Evolutionary conservation across 1,140 invertebrate genomes (phyloP).

Genomic region (Drosophila bipectinata): DNA sequence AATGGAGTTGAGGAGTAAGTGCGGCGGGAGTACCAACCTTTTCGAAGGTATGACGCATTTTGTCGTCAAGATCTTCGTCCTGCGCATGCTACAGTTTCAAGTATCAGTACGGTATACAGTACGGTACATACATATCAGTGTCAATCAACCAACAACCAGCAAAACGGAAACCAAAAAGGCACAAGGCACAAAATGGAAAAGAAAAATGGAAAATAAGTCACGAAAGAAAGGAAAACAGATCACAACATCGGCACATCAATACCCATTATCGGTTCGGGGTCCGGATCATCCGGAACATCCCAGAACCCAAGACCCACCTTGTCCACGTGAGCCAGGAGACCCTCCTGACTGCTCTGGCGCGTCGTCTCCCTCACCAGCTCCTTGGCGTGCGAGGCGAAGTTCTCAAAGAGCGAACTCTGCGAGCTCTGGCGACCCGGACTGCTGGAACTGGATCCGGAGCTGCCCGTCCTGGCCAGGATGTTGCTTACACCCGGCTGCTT

Average conservation of each 20-base stretch:
- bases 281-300: background rate
- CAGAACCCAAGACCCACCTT: slow-evolving; percentile 86
- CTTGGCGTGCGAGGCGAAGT: slow-evolving; percentile 93
- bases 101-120: slow-evolving; percentile 26
- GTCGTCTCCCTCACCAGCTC: slow-evolving; percentile 93
- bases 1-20: slow-evolving; percentile 1
- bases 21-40: slow-evolving; percentile 86
- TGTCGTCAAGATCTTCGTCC: slow-evolving; percentile 82
- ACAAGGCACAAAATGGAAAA: slow-evolving; percentile 1
- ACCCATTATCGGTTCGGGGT: background rate
- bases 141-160: slow-evolving; percentile 19
- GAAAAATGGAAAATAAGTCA: slow-evolving; percentile 4
- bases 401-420: slow-evolving; percentile 92
- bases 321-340: slow-evolving; percentile 94
- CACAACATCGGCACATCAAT: slow-evolving; percentile 53
- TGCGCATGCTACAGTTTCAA: slow-evolving; percentile 62
- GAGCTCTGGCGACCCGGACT: slow-evolving; percentile 88
- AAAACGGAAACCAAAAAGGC: background rate
- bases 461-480: slow-evolving; percentile 88
- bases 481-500: slow-evolving; percentile 88
- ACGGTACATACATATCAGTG: slow-evolving; percentile 54
- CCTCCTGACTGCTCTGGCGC: slow-evolving; percentile 94
- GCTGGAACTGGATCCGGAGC: slow-evolving; percentile 86
- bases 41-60: slow-evolving; percentile 86
- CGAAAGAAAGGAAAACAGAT: slow-evolving; percentile 39